A percentile compares a stretch with the other conserved stretches of the same genome.
Evolutionary conservation across 2,888 invertebrate species (phyloP).

Genomic region (Thera britannica): DNA sequence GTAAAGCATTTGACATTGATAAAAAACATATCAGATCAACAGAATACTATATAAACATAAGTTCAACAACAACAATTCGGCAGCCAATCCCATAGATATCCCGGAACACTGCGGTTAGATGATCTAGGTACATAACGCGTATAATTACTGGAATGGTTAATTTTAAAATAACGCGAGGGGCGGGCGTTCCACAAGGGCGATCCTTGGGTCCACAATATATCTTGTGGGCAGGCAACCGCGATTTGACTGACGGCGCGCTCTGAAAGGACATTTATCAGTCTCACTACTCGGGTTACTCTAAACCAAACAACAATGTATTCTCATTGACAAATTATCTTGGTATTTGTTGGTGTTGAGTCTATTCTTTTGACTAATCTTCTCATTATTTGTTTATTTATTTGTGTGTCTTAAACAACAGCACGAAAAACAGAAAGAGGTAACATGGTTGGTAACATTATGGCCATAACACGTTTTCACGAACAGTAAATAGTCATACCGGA

Average conservation of each 20-base stretch:
- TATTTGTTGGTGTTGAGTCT: slow-evolving; percentile 69
- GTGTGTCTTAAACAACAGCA: no score
- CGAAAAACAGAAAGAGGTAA: no score
- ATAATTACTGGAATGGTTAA: slow-evolving; percentile 71
- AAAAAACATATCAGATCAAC: neutral
- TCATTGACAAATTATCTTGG: slow-evolving; percentile 83
- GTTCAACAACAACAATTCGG: slow-evolving; percentile 3
- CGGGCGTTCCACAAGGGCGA: slow-evolving; percentile 73
- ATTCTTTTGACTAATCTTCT: slow-evolving; percentile 69
- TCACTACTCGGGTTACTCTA: slow-evolving; percentile 82
- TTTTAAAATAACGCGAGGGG: slow-evolving; percentile 73
- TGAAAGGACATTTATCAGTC: slow-evolving; percentile 84
- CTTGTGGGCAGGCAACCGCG: slow-evolving; percentile 84
- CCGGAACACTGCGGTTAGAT: slow-evolving; percentile 33
- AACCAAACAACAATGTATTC: slow-evolving; percentile 84
- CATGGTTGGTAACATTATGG: no score
- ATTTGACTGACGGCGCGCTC: slow-evolving; percentile 83
- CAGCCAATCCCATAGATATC: slow-evolving; percentile 24
- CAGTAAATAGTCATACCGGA: no score
- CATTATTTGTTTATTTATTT: neutral
- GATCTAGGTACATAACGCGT: slow-evolving; percentile 48
- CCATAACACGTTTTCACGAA: no score
- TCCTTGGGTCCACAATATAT: slow-evolving; percentile 82
- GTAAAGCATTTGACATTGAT: no score
- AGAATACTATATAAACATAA: neutral